Evolutionary conservation across 2,113 vertebrate genomes (phyloP).

Genomic region (Pseudonaja textilis): DNA sequence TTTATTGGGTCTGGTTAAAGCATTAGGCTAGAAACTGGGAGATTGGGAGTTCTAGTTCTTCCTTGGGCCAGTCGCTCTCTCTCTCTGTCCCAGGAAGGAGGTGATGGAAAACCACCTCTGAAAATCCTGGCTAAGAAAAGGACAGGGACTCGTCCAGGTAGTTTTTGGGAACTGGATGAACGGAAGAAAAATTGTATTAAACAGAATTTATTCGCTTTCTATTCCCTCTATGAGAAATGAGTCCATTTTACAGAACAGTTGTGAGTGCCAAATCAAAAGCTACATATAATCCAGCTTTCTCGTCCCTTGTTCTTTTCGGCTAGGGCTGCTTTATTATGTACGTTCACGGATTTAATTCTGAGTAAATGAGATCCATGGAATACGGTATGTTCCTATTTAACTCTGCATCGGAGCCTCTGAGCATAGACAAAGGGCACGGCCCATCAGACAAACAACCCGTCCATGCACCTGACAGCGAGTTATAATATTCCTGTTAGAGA

Average conservation of each 20-base stretch:
- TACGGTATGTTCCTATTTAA: not conserved
- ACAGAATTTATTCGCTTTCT: not conserved
- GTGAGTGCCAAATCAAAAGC: not conserved
- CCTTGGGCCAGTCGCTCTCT: too few relatives aligned
- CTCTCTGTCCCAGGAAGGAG: not conserved
- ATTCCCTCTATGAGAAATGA: not conserved
- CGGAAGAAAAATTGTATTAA: not conserved
- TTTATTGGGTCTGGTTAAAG: not conserved
- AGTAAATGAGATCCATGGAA: not conserved
- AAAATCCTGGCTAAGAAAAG: not conserved
- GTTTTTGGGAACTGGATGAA: not conserved
- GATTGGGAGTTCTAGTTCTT: too few relatives aligned
- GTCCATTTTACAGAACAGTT: not conserved
- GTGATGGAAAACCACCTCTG: not conserved
- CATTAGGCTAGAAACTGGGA: not conserved
- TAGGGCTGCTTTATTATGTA: not conserved
- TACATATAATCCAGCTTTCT: not conserved
- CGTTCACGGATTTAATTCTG: not conserved
- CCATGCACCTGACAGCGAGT: too few relatives aligned
- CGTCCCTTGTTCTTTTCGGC: not conserved
- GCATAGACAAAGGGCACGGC: not conserved
- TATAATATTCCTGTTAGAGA: not conserved
- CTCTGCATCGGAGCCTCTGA: not conserved
- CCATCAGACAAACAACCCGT: not conserved
- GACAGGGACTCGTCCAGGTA: too few relatives aligned